These are phyloP conservation scores for Agrilus planipennis DNA, from an alignment of 1,140 invertebrate species.

Conservation along the genomic window DNA sequence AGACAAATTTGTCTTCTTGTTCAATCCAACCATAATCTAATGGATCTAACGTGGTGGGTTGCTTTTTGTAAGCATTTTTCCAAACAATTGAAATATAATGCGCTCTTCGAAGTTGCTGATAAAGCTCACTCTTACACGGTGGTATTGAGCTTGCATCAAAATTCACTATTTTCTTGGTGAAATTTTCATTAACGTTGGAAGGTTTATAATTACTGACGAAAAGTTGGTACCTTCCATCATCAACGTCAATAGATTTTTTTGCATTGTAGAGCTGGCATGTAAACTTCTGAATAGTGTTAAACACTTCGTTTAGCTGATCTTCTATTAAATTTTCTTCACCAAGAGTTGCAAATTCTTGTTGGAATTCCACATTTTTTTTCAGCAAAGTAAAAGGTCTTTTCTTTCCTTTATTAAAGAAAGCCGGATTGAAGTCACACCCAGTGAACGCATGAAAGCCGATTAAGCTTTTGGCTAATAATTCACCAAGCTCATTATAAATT, in stretches of 20 bases:
- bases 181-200: slow-evolving; percentile 16
- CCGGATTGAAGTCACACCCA: slow-evolving; percentile 34
- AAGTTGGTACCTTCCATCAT: slow-evolving; percentile 17
- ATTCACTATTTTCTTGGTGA: slow-evolving; percentile 15
- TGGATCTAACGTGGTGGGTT: neutral
- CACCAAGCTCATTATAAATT: slow-evolving; percentile 23
- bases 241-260: slow-evolving; percentile 16
- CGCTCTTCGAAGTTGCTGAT: slow-evolving; percentile 14
- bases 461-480: slow-evolving; percentile 18
- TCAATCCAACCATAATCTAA: neutral
- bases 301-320: no score
- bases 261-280: no score
- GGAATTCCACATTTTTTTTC: no score
- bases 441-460: slow-evolving; percentile 32
- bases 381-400: slow-evolving; percentile 2
- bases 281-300: no score
- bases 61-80: neutral
- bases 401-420: slow-evolving; percentile 26
- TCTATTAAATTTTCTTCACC: no score
- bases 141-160: slow-evolving; percentile 18
- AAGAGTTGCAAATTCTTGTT: no score
- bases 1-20: neutral
- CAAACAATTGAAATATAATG: neutral
- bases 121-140: slow-evolving; percentile 21
- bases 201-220: slow-evolving; percentile 17